phyloP scores from a whole-genome alignment of 2,113 vertebrate genomes.

The Burhinus oedicnemus region DNA sequence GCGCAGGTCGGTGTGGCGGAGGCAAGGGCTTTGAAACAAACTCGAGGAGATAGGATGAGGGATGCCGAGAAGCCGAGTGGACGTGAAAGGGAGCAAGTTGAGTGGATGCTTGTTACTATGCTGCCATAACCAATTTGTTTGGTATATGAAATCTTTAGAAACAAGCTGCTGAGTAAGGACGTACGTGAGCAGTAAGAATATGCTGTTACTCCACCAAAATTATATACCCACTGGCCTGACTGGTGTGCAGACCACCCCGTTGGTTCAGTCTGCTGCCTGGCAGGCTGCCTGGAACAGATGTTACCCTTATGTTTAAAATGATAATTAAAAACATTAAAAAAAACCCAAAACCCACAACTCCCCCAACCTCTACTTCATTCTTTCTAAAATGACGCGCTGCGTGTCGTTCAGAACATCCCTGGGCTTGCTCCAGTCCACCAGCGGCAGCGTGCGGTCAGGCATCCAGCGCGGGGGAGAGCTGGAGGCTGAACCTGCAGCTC shows the following conservation, averaged over 20 bases:
- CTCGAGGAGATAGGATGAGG: neutral
- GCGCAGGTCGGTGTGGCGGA: accelerated
- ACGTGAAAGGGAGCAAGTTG: neutral
- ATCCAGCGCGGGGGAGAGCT: neutral
- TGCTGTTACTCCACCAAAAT: neutral
- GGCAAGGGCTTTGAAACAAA: neutral
- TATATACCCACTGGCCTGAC: neutral
- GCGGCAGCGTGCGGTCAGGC: neutral
- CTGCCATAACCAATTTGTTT: neutral
- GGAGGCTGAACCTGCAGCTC: neutral
- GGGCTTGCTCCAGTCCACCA: neutral
- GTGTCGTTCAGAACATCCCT: neutral
- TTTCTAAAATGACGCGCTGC: accelerated
- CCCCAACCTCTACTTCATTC: neutral
- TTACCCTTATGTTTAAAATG: neutral
- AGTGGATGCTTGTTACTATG: neutral
- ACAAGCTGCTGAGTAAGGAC: neutral
- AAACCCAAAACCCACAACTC: neutral
- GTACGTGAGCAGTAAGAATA: neutral
- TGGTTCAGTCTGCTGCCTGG: neutral
- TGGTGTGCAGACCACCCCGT: neutral
- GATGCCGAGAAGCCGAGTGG: neutral
- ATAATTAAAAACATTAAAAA: neutral
- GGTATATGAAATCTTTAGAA: neutral
- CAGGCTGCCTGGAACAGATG: neutral